Evolutionary conservation across 2,888 invertebrate genomes (phyloP).

Genomic region (Noctua janthina): DNA sequence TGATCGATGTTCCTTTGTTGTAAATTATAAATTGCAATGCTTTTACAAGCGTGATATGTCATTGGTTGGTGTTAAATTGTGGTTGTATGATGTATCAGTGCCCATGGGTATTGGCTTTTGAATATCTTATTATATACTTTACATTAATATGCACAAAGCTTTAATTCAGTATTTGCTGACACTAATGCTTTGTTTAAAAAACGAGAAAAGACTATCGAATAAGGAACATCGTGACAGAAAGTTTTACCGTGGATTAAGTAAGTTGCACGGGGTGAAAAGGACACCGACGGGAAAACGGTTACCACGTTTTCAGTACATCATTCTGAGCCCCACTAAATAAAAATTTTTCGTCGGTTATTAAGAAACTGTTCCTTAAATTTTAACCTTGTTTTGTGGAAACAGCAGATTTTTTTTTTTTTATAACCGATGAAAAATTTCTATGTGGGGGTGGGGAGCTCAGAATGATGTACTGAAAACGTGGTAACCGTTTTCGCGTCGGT

Average conservation of each 20-base stretch:
- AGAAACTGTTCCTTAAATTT: no score
- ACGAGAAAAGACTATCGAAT: background rate
- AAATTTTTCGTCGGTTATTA: no score
- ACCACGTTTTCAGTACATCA: no score
- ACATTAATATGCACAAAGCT: background rate
- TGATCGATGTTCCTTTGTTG: slow-evolving; percentile 60
- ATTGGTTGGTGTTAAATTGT: slow-evolving; percentile 24
- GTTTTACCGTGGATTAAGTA: background rate
- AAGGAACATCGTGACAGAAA: background rate
- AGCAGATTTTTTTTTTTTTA: no score
- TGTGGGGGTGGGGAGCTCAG: no score
- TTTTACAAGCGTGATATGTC: slow-evolving; percentile 27
- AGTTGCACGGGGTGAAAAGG: no score
- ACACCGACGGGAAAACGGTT: no score
- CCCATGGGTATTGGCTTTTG: background rate
- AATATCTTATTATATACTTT: background rate
- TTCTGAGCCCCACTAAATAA: no score
- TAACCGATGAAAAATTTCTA: no score
- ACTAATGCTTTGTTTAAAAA: background rate
- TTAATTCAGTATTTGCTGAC: background rate
- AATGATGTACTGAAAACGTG: no score
- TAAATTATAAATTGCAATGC: slow-evolving; percentile 55
- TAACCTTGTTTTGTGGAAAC: no score
- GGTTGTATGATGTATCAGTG: background rate
- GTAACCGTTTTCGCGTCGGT: no score